Evolutionary conservation across 1,140 invertebrate species (phyloP).

Genomic region (Tyrophagus putrescentiae): DNA sequence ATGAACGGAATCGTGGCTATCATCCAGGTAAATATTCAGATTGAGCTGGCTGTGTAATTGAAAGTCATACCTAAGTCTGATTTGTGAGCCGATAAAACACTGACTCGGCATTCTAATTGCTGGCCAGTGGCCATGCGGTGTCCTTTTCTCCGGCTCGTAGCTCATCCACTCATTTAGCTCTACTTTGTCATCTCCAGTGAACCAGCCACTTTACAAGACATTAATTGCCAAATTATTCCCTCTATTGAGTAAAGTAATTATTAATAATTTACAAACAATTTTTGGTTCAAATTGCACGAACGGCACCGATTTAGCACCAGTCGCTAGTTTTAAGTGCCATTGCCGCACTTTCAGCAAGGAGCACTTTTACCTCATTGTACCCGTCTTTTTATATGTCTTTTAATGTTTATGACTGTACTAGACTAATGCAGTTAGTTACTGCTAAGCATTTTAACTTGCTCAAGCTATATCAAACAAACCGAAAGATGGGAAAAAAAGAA

Average conservation of each 20-base stretch:
- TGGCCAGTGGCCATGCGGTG: not conserved
- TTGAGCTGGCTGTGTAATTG: not conserved
- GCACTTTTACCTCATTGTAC: no score
- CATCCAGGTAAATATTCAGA: no score
- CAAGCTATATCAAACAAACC: no score
- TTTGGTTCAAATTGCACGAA: no score
- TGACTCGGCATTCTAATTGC: not conserved
- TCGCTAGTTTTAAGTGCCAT: no score
- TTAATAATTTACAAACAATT: slow-evolving; percentile 10
- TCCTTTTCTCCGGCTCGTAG: not conserved
- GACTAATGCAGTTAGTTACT: slow-evolving; percentile 6
- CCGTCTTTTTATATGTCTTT: no score
- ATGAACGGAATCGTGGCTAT: no score
- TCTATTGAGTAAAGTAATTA: slow-evolving; percentile 5
- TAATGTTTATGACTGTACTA: not conserved
- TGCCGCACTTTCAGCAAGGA: no score
- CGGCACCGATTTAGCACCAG: no score
- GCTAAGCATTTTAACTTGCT: no score
- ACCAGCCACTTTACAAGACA: not conserved
- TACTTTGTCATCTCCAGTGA: not conserved
- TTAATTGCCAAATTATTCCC: not conserved
- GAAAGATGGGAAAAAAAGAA: no score
- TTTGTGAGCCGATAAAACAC: not conserved
- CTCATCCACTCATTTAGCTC: not conserved
- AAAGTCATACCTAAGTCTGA: not conserved